Evolutionary conservation across 1,140 invertebrate species (phyloP), one percentile per base, ranked within the genome.

Genomic region (Neocloeon triangulifer): DNA sequence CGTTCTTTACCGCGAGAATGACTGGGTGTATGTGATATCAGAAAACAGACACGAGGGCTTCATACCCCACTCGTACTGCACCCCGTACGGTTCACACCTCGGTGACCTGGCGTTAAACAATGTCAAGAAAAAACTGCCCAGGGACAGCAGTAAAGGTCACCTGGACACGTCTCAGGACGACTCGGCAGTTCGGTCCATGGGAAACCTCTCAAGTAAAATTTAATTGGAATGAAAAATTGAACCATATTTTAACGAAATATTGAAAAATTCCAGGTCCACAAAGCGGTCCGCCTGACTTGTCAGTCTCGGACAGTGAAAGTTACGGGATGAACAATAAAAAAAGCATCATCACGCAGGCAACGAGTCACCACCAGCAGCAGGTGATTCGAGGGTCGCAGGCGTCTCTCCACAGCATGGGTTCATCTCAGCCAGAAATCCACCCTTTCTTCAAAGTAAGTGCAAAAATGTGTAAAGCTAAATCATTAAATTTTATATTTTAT

Each of bases 1-100:
- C 56, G 73, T 91, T 32, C 53, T 94, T 33, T 94, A 94, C 51
- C 61, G 84, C 43, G 86, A 94, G 50, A 91, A 92, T 49, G 88
- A 92, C 46, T 94, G 88, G 88, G 80, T 89, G 1, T 92, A 92
- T 58, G 82, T 92, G 0, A 86, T 91, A 47, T 72, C 79, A 2
- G 77, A 82, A 28, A 77, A 82, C 36, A 58, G 79, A 33, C 68
- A 78, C 49, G 85, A 92, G 55, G 88, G 88, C 2, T 95, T 92
- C 44, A 88, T 94, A 41, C 88, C 88, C 7, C 77, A 86, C 47
- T 86, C 82, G 0, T 91, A 91, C 50, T 88, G 82, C 52, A 76
- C 79, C 1, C 78, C 82, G 0, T 84, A 74, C 46, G 73, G 70
- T 22, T 76, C 72, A 21, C 73, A 77, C 35, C 54, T 80, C 38